Evolutionary conservation across 2,797 vertebrate species (phyloP).

Genomic region (Distichodus sexfasciatus): DNA sequence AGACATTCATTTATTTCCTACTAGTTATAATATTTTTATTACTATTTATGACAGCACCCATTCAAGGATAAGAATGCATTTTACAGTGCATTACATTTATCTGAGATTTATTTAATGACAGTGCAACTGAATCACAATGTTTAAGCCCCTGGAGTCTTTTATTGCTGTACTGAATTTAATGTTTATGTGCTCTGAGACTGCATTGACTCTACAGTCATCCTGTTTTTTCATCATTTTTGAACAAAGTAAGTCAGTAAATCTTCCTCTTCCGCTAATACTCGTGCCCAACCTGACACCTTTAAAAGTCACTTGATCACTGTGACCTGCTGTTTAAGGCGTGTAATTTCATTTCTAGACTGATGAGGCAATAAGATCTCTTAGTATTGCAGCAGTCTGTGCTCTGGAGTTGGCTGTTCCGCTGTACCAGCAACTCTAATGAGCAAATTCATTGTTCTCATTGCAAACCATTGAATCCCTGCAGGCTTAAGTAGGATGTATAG

Average conservation of each 20-base stretch:
- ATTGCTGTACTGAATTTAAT: not conserved
- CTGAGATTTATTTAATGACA: not conserved
- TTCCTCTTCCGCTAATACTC: not conserved
- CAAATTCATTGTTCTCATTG: constrained; percentile 28
- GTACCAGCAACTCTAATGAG: constrained; percentile 17
- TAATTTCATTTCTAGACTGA: constrained; percentile 14
- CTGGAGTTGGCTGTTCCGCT: constrained; percentile 4
- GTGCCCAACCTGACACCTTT: not conserved
- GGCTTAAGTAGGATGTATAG: constrained; percentile 10
- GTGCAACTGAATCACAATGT: not conserved
- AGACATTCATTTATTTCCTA: too few relatives aligned
- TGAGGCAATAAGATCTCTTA: constrained; percentile 8
- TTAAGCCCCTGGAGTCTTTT: not conserved
- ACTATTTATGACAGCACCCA: too few relatives aligned
- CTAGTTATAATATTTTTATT: too few relatives aligned
- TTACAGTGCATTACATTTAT: too few relatives aligned
- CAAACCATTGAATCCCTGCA: constrained; percentile 27
- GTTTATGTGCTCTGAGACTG: not conserved
- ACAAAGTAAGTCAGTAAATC: not conserved
- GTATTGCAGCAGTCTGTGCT: not conserved
- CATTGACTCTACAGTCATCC: not conserved
- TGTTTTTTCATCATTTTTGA: not conserved
- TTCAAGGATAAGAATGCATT: too few relatives aligned
- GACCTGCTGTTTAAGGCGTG: constrained; percentile 1
- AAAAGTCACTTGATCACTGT: not conserved